A percentile compares a stretch with the other conserved stretches of the same genome.
Evolutionary conservation across 2,797 vertebrate genomes (phyloP).

Genomic region (Mycteria americana): DNA sequence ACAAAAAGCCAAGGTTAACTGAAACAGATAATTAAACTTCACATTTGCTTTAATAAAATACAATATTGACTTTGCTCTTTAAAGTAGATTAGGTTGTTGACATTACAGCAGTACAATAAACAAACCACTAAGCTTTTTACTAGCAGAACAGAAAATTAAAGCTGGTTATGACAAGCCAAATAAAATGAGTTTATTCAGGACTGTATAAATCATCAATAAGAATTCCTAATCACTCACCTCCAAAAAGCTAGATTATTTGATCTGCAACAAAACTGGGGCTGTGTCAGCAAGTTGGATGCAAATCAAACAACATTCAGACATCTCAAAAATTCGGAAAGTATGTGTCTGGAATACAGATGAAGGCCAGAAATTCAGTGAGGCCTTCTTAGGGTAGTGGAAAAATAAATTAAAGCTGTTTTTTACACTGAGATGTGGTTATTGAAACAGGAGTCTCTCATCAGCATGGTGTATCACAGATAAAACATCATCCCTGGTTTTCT

Average conservation of each 20-base stretch:
- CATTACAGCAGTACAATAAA: constrained; percentile 61
- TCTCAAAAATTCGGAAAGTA: constrained; percentile 33
- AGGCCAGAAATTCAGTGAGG: background rate
- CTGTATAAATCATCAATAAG: constrained; percentile 57
- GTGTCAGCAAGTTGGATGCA: constrained; percentile 57
- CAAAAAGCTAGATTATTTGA: constrained; percentile 62
- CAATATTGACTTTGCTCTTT: constrained; percentile 69
- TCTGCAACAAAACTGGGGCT: constrained; percentile 50
- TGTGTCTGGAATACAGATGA: constrained; percentile 45
- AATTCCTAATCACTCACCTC: constrained; percentile 47
- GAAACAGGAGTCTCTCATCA: background rate
- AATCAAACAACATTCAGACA: constrained; percentile 56
- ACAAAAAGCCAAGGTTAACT: constrained; percentile 64
- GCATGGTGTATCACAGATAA: background rate
- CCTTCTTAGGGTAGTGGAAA: constrained; percentile 5
- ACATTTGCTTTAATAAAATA: constrained; percentile 56
- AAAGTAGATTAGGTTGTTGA: constrained; percentile 69
- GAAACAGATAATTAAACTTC: constrained; percentile 66
- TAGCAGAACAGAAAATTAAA: constrained; percentile 66
- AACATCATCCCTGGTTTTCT: background rate
- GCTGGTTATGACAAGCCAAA: constrained; percentile 48
- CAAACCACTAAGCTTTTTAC: constrained; percentile 54
- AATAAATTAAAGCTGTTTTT: background rate
- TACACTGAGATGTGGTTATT: background rate
- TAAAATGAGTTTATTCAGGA: constrained; percentile 61